Percentiles rank a stretch among this genome's conserved stretches.
phyloP scores from a whole-genome alignment of 2,797 vertebrate genomes.

The Sphenodon punctatus region DNA sequence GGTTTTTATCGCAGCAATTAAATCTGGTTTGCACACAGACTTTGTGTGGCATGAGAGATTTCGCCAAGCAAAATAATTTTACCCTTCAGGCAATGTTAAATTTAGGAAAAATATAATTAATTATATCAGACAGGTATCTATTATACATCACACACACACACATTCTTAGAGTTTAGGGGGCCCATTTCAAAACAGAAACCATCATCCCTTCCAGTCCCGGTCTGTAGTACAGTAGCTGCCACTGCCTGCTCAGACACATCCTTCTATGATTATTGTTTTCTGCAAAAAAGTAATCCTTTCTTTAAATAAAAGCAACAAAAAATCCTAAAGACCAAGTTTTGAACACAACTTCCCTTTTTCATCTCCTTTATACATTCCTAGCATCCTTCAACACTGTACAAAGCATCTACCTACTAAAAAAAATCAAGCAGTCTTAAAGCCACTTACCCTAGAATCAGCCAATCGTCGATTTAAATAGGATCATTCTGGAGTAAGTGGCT shows the following conservation, averaged over 20 bases:
- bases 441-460: no score
- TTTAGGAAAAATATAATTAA: constrained; percentile 96
- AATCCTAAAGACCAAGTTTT: constrained; percentile 21
- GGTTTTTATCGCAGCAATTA: constrained; percentile 95
- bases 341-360: constrained; percentile 32
- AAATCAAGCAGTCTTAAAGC: no score
- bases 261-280: constrained; percentile 13
- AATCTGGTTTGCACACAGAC: constrained; percentile 87
- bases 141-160: constrained; percentile 82
- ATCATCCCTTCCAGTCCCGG: constrained; percentile 1
- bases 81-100: constrained; percentile 92
- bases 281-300: background rate
- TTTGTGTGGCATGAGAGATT: constrained; percentile 92
- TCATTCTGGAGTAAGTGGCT: no score
- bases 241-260: constrained; percentile 8
- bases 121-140: constrained; percentile 93
- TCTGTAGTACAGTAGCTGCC: constrained; percentile 29
- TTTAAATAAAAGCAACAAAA: constrained; percentile 36
- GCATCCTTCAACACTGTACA: background rate
- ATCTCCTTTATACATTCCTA: background rate
- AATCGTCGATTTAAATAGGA: no score
- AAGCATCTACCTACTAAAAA: constrained; percentile 15
- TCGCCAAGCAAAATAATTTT: constrained; percentile 86
- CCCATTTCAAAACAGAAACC: constrained; percentile 55
- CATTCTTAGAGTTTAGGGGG: constrained; percentile 73